phyloP scores from a whole-genome alignment of 1,140 invertebrate genomes.

The Theocolax elegans region DNA sequence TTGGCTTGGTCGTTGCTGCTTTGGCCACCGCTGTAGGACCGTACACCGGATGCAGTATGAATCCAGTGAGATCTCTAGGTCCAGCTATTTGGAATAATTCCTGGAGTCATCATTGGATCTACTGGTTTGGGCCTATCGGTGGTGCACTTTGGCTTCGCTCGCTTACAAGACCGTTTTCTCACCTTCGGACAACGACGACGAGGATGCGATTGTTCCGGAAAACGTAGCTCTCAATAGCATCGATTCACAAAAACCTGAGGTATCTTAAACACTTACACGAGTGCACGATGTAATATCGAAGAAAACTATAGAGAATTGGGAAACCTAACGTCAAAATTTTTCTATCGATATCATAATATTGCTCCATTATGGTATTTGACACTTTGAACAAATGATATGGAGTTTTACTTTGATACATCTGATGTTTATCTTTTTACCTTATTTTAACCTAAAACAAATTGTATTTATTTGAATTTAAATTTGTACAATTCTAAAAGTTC shows the following conservation, averaged over 20 bases:
- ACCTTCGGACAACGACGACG: slow-evolving; percentile 15
- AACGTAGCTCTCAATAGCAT: slow-evolving; percentile 56
- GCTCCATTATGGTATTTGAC: too few species aligned
- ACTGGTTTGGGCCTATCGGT: slow-evolving; percentile 67
- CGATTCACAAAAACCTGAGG: slow-evolving; percentile 52
- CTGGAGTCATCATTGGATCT: slow-evolving; percentile 79
- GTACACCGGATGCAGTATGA: slow-evolving; percentile 84
- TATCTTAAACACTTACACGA: too few species aligned
- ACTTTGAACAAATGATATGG: too few species aligned
- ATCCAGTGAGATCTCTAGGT: slow-evolving; percentile 82
- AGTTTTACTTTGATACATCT: too few species aligned
- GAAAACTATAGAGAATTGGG: too few species aligned
- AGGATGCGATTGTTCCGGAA: slow-evolving; percentile 46
- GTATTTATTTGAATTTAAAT: too few species aligned
- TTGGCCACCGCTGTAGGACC: slow-evolving; percentile 66
- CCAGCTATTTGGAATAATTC: slow-evolving; percentile 79
- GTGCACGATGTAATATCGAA: too few species aligned
- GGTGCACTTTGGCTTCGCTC: slow-evolving; percentile 63
- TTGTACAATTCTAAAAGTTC: too few species aligned
- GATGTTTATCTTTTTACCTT: too few species aligned
- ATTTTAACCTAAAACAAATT: too few species aligned
- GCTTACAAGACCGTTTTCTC: slow-evolving; percentile 59
- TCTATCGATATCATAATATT: too few species aligned
- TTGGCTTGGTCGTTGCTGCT: slow-evolving; percentile 67
- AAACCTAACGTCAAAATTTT: too few species aligned